phyloP scores from a whole-genome alignment of 2,797 vertebrate genomes.

The Pygocentrus nattereri region DNA sequence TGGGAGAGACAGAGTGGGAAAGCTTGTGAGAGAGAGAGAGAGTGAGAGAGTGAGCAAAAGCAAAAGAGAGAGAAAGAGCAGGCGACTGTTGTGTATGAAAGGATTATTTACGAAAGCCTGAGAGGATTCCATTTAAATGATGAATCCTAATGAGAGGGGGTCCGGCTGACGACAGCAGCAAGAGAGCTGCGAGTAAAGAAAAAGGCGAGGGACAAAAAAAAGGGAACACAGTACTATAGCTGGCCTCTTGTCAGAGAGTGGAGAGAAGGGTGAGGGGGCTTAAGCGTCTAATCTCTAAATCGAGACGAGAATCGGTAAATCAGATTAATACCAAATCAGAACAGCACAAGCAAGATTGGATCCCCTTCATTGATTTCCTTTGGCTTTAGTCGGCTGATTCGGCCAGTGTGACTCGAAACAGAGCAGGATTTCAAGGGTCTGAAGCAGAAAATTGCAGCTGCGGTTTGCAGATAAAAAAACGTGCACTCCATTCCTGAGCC shows the following conservation, averaged over 20 bases:
- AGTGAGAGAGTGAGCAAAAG: neutral
- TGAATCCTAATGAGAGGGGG: slow-evolving; percentile 33
- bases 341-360: slow-evolving; percentile 66
- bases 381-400: slow-evolving; percentile 66
- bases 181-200: neutral
- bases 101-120: slow-evolving; percentile 56
- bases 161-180: slow-evolving; percentile 4
- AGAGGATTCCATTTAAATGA: slow-evolving; percentile 66
- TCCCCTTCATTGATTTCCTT: slow-evolving; percentile 75
- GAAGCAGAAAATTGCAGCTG: slow-evolving; percentile 68
- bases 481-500: slow-evolving; percentile 60
- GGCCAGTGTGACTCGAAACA: slow-evolving; percentile 67
- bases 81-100: slow-evolving; percentile 35
- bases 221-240: slow-evolving; percentile 5
- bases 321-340: slow-evolving; percentile 75
- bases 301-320: slow-evolving; percentile 66
- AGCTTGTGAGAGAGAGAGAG: neutral
- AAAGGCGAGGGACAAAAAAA: neutral
- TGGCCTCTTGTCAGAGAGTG: slow-evolving; percentile 51
- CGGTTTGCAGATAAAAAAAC: slow-evolving; percentile 64
- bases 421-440: slow-evolving; percentile 71
- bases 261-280: slow-evolving; percentile 61
- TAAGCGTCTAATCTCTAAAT: slow-evolving; percentile 73
- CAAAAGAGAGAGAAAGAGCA: neutral
- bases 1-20: neutral